Conservation (phyloP, 2,888 invertebrate genomes). For the Achlya flavicornis region DNA sequence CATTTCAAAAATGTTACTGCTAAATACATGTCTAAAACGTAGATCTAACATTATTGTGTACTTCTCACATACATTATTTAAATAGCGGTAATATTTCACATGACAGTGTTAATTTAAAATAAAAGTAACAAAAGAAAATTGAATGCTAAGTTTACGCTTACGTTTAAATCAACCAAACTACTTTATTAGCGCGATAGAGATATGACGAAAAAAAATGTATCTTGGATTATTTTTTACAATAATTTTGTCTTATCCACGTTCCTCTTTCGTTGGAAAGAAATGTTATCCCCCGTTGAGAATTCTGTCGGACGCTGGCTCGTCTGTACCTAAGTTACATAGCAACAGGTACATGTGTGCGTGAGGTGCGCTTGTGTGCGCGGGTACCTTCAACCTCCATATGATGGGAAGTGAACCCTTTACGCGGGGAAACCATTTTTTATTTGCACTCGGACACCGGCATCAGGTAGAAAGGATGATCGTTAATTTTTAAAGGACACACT, state of each 20-base stretch:
- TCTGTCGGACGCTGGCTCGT: slow-evolving; percentile 72
- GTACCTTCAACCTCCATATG: slow-evolving; percentile 73
- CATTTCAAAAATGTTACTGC: too few species aligned
- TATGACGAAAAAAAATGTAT: background rate
- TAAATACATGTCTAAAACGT: too few species aligned
- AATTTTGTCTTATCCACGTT: slow-evolving; percentile 47
- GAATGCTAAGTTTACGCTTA: background rate
- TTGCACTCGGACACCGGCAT: slow-evolving; percentile 83
- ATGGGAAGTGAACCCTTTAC: slow-evolving; percentile 85
- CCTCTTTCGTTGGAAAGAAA: slow-evolving; percentile 70
- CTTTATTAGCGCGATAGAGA: background rate
- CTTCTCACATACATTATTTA: background rate
- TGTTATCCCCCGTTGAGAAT: slow-evolving; percentile 78
- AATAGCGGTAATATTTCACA: slow-evolving; percentile 3
- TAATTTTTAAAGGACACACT: slow-evolving; percentile 81
- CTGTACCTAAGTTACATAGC: slow-evolving; percentile 55
- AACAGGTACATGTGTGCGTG: slow-evolving; percentile 44
- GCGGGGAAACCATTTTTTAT: slow-evolving; percentile 83
- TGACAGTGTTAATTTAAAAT: slow-evolving; percentile 1
- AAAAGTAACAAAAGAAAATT: slow-evolving; percentile 1
- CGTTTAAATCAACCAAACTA: background rate
- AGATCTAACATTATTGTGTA: background rate
- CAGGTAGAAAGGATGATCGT: slow-evolving; percentile 84
- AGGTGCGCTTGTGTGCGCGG: slow-evolving; percentile 41
- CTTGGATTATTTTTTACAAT: background rate